Evolutionary conservation across 2,113 vertebrate species (phyloP).

Genomic region (Malurus cyaneus): DNA sequence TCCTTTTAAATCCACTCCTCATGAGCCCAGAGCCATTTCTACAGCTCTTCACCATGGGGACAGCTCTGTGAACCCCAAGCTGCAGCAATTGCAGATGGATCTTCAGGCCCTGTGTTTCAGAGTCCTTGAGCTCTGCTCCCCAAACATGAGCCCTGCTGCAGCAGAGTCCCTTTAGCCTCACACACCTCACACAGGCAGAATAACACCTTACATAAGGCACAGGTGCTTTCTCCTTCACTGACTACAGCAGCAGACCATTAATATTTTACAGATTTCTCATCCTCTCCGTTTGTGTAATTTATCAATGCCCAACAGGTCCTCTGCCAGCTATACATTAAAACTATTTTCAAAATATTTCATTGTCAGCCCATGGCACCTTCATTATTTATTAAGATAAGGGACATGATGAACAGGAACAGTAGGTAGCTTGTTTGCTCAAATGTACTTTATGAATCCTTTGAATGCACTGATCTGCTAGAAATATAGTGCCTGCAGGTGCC

Average conservation of each 20-base stretch:
- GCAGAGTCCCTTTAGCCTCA: not conserved
- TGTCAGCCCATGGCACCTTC: conserved; percentile 98
- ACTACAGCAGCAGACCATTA: conserved; percentile 84
- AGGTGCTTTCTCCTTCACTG: conserved; percentile 84
- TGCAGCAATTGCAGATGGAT: not conserved
- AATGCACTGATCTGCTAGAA: conserved; percentile 26
- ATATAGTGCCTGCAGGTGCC: not conserved
- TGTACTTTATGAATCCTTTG: conserved; percentile 64
- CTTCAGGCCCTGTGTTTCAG: not conserved
- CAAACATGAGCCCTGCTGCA: accelerated
- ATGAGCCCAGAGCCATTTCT: not conserved
- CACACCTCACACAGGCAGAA: not conserved
- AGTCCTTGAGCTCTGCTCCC: not conserved
- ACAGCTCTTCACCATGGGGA: not conserved
- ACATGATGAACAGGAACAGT: conserved; percentile 86
- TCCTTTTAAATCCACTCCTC: not conserved
- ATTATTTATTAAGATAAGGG: conserved; percentile 99
- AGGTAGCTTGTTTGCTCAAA: conserved; percentile 84
- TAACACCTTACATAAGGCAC: conserved; percentile 29
- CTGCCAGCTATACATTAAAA: conserved; percentile 99
- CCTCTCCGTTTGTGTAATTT: conserved; percentile 89
- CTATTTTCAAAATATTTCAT: conserved; percentile 99
- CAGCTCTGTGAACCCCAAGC: accelerated
- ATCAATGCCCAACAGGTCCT: conserved; percentile 95
- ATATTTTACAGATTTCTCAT: conserved; percentile 96